Evolutionary conservation across 2,888 invertebrate genomes (phyloP), one percentile per base, ranked within the genome.

Genomic region (Cerastis rubricosa): DNA sequence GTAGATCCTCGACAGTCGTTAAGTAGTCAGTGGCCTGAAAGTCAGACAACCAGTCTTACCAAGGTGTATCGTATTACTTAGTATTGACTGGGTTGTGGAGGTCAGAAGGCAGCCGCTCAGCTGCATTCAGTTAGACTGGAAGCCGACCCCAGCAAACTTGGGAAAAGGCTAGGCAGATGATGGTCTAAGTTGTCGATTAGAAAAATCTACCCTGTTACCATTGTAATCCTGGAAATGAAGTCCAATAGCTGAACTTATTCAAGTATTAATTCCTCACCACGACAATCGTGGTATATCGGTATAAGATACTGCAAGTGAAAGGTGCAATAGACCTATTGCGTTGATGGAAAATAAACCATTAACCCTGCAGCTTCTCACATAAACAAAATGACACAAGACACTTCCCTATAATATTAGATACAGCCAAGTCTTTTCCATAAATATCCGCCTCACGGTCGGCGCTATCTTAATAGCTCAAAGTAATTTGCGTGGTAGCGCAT

Each of bases 401-500:
- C 67, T 79, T 66, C 19, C 45, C 49, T 63, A 51, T 78, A 83
- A 71, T 71, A 71, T 71, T 59, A 80, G 66, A 75, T 72, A 43
- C 29, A 75, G 63, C 57, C 45, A 54, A 63, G 68, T 74, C 65
- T 77, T 76, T 73, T 69, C 79, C 74, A 72, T 75, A 76, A 77
- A 78, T 75, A 75, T 68, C 40, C 57, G 14, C 45, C 67, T 76
- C 64, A 63, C 72, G 65, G 29, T 70, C 63, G 49, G 71, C 70
- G 71, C 63, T 81, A 80, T 81, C 80, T 85, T 81, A 81, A 83
- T 86, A 83, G 79, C 74, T 75, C 74, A 67, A 73, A 76, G 79
- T 83, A 86, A 87, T 85, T 87, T 83, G 83, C 83, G 76, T 83
- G 76, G 81, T 86, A 86, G 81, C 87, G 67, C 64, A 74, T 75